Percentiles rank a stretch among this genome's conserved stretches.
Evolutionary conservation across 2,113 vertebrate genomes (phyloP).

Genomic region (Choloepus hoffmanni): DNA sequence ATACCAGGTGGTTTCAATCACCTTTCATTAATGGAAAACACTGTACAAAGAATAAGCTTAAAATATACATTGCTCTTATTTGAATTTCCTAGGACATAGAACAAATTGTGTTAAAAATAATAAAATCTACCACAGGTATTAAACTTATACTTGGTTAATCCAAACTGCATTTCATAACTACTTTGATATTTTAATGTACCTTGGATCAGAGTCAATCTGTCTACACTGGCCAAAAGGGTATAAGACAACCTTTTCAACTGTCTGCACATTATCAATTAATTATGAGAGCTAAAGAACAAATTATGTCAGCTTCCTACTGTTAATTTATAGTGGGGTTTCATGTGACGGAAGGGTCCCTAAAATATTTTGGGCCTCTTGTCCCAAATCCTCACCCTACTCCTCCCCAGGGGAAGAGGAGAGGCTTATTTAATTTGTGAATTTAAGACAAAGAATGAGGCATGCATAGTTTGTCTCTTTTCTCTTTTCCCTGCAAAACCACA

Average conservation of each 20-base stretch:
- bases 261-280: neutral
- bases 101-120: neutral
- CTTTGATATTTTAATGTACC: neutral
- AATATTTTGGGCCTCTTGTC: neutral
- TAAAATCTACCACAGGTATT: accelerated
- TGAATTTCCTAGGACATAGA: neutral
- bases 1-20: conserved; percentile 33
- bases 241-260: accelerated
- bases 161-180: neutral
- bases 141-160: neutral
- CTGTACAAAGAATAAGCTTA: neutral
- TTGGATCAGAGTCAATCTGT: neutral
- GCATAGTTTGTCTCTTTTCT: neutral
- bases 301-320: neutral
- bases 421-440: neutral
- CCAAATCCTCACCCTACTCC: neutral
- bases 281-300: neutral
- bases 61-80: accelerated
- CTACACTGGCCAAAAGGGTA: neutral
- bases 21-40: accelerated
- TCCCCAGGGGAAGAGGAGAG: neutral
- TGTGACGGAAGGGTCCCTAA: neutral
- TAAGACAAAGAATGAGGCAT: neutral
- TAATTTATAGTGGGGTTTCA: neutral
- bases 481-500: no score